A percentile compares a stretch with the other conserved stretches of the same genome.
Evolutionary conservation across 2,888 invertebrate species (phyloP).

Genomic region (Augiades crinisus): DNA sequence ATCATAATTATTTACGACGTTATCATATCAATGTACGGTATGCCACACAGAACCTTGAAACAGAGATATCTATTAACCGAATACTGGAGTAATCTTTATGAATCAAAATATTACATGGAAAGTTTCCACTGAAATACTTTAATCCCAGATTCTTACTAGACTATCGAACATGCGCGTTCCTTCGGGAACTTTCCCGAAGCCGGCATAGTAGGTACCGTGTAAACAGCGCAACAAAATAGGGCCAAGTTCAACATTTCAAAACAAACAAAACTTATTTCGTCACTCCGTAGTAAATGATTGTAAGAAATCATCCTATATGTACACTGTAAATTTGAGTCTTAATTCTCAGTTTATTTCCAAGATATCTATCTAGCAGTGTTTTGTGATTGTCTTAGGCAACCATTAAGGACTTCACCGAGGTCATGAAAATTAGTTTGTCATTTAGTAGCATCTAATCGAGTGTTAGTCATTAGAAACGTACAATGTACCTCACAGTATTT

Average conservation of each 20-base stretch:
- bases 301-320: too few relatives aligned
- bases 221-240: neutral
- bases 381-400: slow-evolving; percentile 1
- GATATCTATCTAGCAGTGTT: neutral
- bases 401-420: neutral
- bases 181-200: slow-evolving; percentile 29
- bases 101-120: neutral
- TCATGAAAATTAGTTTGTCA: slow-evolving; percentile 1
- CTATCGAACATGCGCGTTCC: neutral
- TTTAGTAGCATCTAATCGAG: neutral
- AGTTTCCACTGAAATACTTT: neutral
- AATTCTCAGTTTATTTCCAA: neutral
- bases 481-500: slow-evolving; percentile 2
- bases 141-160: too few relatives aligned
- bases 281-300: too few relatives aligned
- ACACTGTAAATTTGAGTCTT: too few relatives aligned
- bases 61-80: neutral
- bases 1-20: neutral
- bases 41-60: neutral
- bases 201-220: neutral
- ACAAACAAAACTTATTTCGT: neutral
- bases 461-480: slow-evolving; percentile 5
- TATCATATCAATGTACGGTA: neutral
- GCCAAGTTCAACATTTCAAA: neutral
- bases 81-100: neutral